Evolutionary conservation across 2,888 invertebrate genomes (phyloP).

Genomic region (Epinotia ramella): DNA sequence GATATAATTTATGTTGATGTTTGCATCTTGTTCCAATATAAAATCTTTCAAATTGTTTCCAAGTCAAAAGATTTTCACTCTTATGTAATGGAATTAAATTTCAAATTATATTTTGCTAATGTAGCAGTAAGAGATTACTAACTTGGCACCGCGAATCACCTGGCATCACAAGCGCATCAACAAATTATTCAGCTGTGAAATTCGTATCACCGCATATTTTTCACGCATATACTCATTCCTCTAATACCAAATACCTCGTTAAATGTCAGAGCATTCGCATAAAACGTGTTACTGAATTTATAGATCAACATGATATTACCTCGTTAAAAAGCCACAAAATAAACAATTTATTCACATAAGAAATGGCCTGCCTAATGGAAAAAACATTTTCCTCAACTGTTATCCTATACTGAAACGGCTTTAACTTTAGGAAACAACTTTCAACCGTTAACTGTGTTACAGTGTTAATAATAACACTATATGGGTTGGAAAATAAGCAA

Average conservation of each 20-base stretch:
- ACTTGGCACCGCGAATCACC: constrained; percentile 15
- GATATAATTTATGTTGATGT: constrained; percentile 5
- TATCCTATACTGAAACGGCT: constrained; percentile 34
- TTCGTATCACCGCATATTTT: constrained; percentile 62
- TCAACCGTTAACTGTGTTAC: not conserved
- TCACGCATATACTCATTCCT: constrained; percentile 64
- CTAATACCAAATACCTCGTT: constrained; percentile 77
- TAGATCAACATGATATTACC: constrained; percentile 63
- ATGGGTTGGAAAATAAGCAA: too few relatives aligned
- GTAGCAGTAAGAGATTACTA: constrained; percentile 2
- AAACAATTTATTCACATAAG: constrained; percentile 60
- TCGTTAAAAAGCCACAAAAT: constrained; percentile 72
- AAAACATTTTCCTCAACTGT: constrained; percentile 4
- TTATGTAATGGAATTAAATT: not conserved
- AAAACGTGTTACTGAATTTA: constrained; percentile 76
- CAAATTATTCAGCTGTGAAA: constrained; percentile 52
- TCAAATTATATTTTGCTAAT: not conserved
- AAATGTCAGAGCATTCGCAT: constrained; percentile 76
- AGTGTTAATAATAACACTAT: too few relatives aligned
- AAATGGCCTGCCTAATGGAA: constrained; percentile 45
- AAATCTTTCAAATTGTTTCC: not conserved
- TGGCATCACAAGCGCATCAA: constrained; percentile 17
- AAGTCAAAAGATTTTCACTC: not conserved
- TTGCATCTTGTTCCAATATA: not conserved
- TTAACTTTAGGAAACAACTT: not conserved